Conservation (phyloP, 37 sponge, comb jelly and placozoan species). For the Hormiphora californensis region DNA sequence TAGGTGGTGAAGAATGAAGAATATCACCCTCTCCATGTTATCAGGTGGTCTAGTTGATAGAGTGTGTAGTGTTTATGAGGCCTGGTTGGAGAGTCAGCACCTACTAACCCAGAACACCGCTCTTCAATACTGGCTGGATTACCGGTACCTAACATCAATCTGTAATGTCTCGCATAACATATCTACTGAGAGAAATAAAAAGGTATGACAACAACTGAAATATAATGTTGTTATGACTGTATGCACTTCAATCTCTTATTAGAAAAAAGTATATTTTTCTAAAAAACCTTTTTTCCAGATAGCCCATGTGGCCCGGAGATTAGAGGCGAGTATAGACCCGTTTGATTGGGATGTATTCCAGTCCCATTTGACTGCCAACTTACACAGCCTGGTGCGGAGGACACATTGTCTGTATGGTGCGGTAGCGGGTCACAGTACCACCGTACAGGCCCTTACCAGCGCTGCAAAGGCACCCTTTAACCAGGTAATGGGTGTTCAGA, state of each 20-base stretch:
- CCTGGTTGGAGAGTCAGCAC: not conserved
- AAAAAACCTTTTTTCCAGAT: not conserved
- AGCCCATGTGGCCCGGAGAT: not conserved
- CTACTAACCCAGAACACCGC: constrained; percentile 32
- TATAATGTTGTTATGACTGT: no score
- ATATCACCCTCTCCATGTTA: no score
- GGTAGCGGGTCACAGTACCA: constrained; percentile 24
- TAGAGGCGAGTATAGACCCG: constrained; percentile 49
- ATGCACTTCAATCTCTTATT: no score
- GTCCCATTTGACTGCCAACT: constrained; percentile 6
- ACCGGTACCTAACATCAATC: constrained; percentile 37
- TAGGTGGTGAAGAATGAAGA: no score
- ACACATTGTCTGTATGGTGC: constrained; percentile 39
- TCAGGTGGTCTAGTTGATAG: not conserved
- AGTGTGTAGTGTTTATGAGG: not conserved
- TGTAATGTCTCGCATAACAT: not conserved
- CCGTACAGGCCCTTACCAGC: constrained; percentile 12
- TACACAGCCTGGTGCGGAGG: constrained; percentile 7
- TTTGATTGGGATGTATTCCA: constrained; percentile 54
- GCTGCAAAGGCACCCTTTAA: constrained; percentile 11
- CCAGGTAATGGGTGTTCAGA: constrained; percentile 8
- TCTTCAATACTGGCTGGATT: constrained; percentile 49
- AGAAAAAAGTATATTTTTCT: not conserved
- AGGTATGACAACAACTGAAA: no score
- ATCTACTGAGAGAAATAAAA: constrained; percentile 11